Conservation (phyloP, 2,113 vertebrate species). For the Acanthisitta chloris region DNA sequence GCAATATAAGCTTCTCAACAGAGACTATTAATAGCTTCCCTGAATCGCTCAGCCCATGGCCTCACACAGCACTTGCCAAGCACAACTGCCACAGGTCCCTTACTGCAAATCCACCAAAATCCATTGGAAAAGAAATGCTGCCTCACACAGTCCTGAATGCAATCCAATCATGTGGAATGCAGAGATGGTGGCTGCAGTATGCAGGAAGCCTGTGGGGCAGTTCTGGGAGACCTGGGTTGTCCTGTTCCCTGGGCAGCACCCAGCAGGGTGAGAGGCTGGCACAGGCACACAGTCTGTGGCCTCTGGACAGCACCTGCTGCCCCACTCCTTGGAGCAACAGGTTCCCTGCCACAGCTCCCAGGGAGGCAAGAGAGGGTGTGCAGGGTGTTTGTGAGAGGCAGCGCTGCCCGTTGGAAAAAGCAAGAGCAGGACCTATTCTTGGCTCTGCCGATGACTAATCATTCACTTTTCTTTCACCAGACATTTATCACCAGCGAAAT, state of each 20-base stretch:
- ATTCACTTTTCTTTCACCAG: neutral
- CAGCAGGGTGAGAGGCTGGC: neutral
- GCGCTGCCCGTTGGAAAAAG: neutral
- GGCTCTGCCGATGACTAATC: neutral
- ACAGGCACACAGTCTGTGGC: neutral
- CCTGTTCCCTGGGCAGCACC: neutral
- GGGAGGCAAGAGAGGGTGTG: accelerated
- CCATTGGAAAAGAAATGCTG: neutral
- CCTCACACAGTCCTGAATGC: neutral
- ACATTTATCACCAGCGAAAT: neutral
- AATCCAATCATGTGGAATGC: neutral
- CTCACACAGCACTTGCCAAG: neutral
- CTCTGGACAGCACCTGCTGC: neutral
- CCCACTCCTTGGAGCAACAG: neutral
- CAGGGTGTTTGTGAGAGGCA: neutral
- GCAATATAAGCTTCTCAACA: neutral
- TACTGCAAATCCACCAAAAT: neutral
- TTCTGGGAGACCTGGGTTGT: neutral
- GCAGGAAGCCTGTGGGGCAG: neutral
- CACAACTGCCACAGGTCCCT: neutral
- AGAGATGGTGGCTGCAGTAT: neutral
- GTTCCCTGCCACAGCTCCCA: neutral
- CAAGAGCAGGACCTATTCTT: neutral
- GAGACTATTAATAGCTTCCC: conserved; percentile 26
- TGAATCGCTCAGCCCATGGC: neutral